Base-by-base conservation (phyloP, 1,140 invertebrate species). In the Formica selysi region DNA sequence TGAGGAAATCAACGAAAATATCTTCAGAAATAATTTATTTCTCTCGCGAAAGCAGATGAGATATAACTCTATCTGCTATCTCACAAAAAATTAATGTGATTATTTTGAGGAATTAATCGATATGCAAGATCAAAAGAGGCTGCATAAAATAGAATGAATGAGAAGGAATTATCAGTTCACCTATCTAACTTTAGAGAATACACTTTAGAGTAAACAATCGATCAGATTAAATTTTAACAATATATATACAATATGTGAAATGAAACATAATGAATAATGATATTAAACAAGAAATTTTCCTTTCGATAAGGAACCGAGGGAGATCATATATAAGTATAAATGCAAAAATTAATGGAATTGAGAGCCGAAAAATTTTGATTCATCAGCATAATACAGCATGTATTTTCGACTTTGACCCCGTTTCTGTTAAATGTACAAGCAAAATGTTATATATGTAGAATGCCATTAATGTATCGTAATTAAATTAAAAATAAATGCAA, bases 401-500 rank as follows among this genome's bases (percentile, higher is more conserved):
- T 16, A 13, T 10, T 36, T 71, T n/a, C n/a, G 1, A 11, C 7
- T 67, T 79, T 41, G 7, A 13, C 0, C 2, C 32, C 26, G 1
- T 70, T 41, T 70, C n/a, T 54, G 19, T 48, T 26, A 73, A 61
- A 74, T 83, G 29, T 74, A 62, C 0, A 48, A 29, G 26, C 29
- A 61, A 4, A 19, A 59, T 73, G 1, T 81, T 80, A 79, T 19
- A 7, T 59, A 51, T 32, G 32, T 19, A 38, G 5, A 59, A 70
- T 19, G 3, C 26, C 59, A 32, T 71, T 6, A 13, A 83, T 83
- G 19, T 61, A 73, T 83, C 6, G 29, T 73, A 36, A 70, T 44
- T 57, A 7, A 16, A 73, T 74, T 44, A 22, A 81, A 59, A 73
- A 73, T 81, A 59, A 41, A 70, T 70, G 36, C 4, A 80, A 68